Conservation (phyloP, 1,140 invertebrate species). For the Rhizoglyphus robini region DNA sequence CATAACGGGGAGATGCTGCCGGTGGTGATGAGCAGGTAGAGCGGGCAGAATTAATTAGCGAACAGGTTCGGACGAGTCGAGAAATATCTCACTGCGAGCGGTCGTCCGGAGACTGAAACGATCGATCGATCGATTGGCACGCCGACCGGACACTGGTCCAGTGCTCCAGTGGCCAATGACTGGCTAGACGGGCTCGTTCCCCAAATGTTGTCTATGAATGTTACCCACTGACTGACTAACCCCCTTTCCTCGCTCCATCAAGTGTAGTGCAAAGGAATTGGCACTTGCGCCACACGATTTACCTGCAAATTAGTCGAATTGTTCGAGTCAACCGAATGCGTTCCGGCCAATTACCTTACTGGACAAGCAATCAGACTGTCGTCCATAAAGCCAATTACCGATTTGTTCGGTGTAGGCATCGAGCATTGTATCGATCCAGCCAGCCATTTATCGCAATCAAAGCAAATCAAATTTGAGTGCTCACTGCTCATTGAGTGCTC, state of each 20-base stretch:
- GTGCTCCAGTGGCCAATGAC: neutral
- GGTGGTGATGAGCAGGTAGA: constrained; percentile 12
- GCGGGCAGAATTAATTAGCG: constrained; percentile 13
- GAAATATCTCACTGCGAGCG: neutral
- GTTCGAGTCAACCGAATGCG: too few relatives aligned
- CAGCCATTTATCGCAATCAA: too few relatives aligned
- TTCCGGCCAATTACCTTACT: neutral
- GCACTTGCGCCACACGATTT: neutral
- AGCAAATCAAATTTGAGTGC: neutral
- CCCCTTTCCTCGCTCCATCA: neutral
- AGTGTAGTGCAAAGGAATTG: neutral
- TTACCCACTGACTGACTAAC: constrained; percentile 12
- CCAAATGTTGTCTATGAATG: neutral
- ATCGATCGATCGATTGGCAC: neutral
- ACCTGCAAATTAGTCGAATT: neutral
- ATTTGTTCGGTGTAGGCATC: too few relatives aligned
- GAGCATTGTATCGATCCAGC: too few relatives aligned
- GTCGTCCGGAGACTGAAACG: neutral
- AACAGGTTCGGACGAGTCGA: neutral
- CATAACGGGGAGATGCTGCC: neutral
- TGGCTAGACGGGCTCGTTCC: too few relatives aligned
- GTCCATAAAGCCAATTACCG: neutral
- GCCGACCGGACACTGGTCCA: neutral
- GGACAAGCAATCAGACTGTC: neutral
- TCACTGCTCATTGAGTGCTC: neutral